Evolutionary conservation across 1,140 invertebrate species (phyloP).

Genomic region (Drosophila nigrodunni): DNA sequence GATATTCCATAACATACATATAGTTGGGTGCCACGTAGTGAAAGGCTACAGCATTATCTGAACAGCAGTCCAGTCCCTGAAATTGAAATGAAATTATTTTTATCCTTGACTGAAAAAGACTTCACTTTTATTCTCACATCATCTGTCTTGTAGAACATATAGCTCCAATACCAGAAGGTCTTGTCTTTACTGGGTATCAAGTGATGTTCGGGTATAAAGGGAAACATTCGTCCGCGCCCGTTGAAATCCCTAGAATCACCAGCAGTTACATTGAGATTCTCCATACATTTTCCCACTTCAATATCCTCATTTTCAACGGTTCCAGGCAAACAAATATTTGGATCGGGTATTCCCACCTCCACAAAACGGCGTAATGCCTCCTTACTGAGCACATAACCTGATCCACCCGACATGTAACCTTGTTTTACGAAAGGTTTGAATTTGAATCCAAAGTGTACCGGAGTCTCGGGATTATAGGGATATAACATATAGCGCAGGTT

Average conservation of each 20-base stretch:
- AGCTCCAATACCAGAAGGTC: constrained; percentile 97
- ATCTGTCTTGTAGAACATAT: constrained; percentile 95
- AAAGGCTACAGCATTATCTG: constrained; percentile 97
- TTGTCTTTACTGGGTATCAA: constrained; percentile 93
- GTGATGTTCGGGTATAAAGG: constrained; percentile 96
- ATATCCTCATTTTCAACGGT: constrained; percentile 92
- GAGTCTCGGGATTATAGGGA: constrained; percentile 88
- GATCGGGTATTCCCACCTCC: constrained; percentile 89
- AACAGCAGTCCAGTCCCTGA: constrained; percentile 96
- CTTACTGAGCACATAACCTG: constrained; percentile 95
- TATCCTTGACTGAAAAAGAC: not conserved
- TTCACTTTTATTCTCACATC: constrained; percentile 85
- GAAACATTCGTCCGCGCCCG: constrained; percentile 95
- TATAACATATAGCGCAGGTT: constrained; percentile 95
- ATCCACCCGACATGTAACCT: constrained; percentile 98
- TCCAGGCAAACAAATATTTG: constrained; percentile 86
- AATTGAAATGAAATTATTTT: constrained; percentile 41
- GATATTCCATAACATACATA: constrained; percentile 98
- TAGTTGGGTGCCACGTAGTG: constrained; percentile 96
- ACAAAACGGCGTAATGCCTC: constrained; percentile 91
- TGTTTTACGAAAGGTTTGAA: constrained; percentile 95
- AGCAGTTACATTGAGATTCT: constrained; percentile 93
- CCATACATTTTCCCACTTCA: constrained; percentile 96
- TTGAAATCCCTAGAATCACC: constrained; percentile 94
- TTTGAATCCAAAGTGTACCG: constrained; percentile 94